Base-by-base conservation (phyloP, 2,888 invertebrate species). In the Troglohyphantes excavatus region DNA sequence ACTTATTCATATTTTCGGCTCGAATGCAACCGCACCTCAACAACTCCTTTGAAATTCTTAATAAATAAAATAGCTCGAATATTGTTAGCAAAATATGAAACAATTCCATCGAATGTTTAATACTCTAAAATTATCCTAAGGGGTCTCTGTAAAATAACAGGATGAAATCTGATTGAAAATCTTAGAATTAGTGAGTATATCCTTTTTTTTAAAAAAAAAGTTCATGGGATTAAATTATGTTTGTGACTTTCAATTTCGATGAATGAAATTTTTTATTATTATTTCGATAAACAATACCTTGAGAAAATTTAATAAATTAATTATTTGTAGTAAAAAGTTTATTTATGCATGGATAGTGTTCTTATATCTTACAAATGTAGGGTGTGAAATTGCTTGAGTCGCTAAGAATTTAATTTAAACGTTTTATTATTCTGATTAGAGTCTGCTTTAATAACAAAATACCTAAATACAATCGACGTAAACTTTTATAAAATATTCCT, bases 231-330 rank as follows among this genome's bases (percentile, higher is more conserved):
- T 78, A 65, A 78, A 78, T 78, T 78, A 65, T 13, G 59, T 65
- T 26, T 26, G 78, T 43, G 11, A 63, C 26, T 61, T 23, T 61
- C 63, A 65, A 39, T 39, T 33, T 59, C 13, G 21, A 27, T 26
- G 43, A 27, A 43, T 13, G 7, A 29, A 61, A 27, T 17, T 26
- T n/a, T 39, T 39, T 26, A 73, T 27, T n/a, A 59, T 75, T 17
- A 29, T 75, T 21, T 21, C 29, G 27, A 19, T 75, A 59, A 23
- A 21, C 27, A 19, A 2, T 5, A n/a, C 11, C 1, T 29, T 19
- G 9, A 2, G 61, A 59, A 59, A 78, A 65, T 78, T 78, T 78
- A 65, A 78, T 78, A 78, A 78, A 78, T 78, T 78, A 33, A 61
- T 65, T 1, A 17, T 39, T 78, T n/a, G 0, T 61, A 27, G 9